Conservation (phyloP, 2,113 vertebrate genomes). For the Zootoca vivipara region DNA sequence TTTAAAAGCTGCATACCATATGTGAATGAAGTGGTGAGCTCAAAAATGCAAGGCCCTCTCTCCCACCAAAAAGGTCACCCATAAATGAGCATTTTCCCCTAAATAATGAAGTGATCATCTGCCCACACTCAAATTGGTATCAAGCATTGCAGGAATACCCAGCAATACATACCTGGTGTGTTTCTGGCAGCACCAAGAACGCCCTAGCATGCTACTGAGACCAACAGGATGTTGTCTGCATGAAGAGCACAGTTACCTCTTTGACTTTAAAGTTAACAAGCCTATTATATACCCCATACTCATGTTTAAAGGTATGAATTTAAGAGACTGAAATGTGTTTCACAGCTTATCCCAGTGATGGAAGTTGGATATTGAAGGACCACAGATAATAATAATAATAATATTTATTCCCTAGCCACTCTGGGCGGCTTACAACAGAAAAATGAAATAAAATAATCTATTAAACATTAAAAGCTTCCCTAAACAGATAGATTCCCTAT, state of each 20-base stretch:
- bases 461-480: too few species aligned
- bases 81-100: background rate
- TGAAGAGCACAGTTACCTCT: background rate
- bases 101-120: background rate
- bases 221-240: constrained; percentile 11
- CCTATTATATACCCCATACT: too few species aligned
- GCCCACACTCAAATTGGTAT: rapidly evolving
- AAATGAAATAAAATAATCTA: too few species aligned
- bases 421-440: too few species aligned
- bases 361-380: too few species aligned
- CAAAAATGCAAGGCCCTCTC: too few species aligned
- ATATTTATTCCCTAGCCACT: too few species aligned
- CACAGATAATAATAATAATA: too few species aligned
- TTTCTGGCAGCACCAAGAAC: background rate
- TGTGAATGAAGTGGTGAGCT: too few species aligned
- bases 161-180: background rate
- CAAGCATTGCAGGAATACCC: background rate
- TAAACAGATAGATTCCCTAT: too few species aligned
- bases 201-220: background rate
- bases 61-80: too few species aligned
- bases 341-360: background rate
- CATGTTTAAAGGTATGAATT: background rate
- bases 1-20: too few species aligned
- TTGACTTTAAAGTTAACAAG: background rate
- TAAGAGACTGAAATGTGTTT: background rate